Base-by-base conservation (phyloP, 2,797 vertebrate genomes). In the Sebastiscus tertius region DNA sequence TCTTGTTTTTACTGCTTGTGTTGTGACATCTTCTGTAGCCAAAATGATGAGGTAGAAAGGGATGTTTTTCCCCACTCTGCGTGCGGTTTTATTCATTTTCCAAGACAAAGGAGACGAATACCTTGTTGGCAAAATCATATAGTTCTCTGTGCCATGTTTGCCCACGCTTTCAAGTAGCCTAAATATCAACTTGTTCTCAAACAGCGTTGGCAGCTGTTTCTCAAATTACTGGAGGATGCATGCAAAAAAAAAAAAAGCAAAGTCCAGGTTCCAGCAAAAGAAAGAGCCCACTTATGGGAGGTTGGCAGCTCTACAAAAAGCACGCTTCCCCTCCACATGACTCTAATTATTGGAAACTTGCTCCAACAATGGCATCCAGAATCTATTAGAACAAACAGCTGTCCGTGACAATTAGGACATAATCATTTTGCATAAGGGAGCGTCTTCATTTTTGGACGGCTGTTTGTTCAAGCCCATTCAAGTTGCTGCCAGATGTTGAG, bases 351-450 rank as follows among this genome's bases (percentile, higher is more conserved):
- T 94, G 85, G 77, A 92, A 93, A 91, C 85, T 89, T 91, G 86
- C 84, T 91, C 82, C 88, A 87, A 91, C 93, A 93, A 91, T 89
- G 89, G 86, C 91, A 90, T 93, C 92, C 89, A 93, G 79, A 93
- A 93, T 94, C 91, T 93, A 92, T 94, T 93, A 93, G 89, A 93
- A 93, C 86, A 91, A 94, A 93, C 93, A 95, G 92, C 91, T 95
- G 94, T 92, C 90, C 63, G 34, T 87, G 87, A 94, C 92, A 94
- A 92, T 95, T 92, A 93, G 81, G 81, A 90, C 80, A 80, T 78
- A 73, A 86, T 89, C 79, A 88, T 87, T 91, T 93, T 84, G 81
- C 81, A 85, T 82, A 39, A 75, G 86, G 89, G 81, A 83, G 79
- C 79, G 79, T 86, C 82, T 89, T 82, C 66, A 46, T 83, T 90